A percentile compares a stretch with the other conserved stretches of the same genome.
Evolutionary conservation across 2,888 invertebrate genomes (phyloP).

Genomic region (Lordiphosa andalusiaca): DNA sequence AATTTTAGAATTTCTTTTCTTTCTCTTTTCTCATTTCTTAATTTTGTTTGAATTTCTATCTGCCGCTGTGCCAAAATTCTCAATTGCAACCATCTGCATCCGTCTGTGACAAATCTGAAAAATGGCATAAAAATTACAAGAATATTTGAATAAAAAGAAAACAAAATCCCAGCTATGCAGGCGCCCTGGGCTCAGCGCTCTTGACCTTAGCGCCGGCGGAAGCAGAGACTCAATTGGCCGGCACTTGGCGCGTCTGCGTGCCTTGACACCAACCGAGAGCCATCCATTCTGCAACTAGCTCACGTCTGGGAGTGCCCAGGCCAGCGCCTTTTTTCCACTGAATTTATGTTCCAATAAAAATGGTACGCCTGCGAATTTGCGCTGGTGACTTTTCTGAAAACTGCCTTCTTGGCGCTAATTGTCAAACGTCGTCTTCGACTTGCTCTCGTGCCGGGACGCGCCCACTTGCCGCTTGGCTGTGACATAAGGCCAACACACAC

Average conservation of each 20-base stretch:
- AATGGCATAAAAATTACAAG: slow-evolving; percentile 41
- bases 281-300: not conserved
- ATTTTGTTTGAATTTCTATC: slow-evolving; percentile 9
- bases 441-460: slow-evolving; percentile 45
- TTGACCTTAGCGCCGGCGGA: slow-evolving; percentile 44
- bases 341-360: slow-evolving; percentile 62
- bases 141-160: slow-evolving; percentile 32
- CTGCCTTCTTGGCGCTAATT: slow-evolving; percentile 57
- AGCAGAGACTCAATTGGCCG: slow-evolving; percentile 17
- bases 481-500: slow-evolving; percentile 21
- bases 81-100: slow-evolving; percentile 38
- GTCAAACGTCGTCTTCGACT: slow-evolving; percentile 50
- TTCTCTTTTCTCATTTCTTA: slow-evolving; percentile 5
- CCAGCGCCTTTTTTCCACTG: slow-evolving; percentile 34
- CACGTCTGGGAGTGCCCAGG: slow-evolving; percentile 11
- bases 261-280: slow-evolving; percentile 36
- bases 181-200: slow-evolving; percentile 48
- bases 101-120: slow-evolving; percentile 35
- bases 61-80: slow-evolving; percentile 27
- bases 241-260: slow-evolving; percentile 11
- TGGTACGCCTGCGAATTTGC: slow-evolving; percentile 45
- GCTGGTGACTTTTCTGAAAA: slow-evolving; percentile 39
- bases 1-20: slow-evolving; percentile 31
- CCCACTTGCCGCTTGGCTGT: slow-evolving; percentile 10
- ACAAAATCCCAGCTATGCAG: slow-evolving; percentile 24